Evolutionary conservation across 2,113 vertebrate genomes (phyloP).

Genomic region (Dromiciops gliroides): DNA sequence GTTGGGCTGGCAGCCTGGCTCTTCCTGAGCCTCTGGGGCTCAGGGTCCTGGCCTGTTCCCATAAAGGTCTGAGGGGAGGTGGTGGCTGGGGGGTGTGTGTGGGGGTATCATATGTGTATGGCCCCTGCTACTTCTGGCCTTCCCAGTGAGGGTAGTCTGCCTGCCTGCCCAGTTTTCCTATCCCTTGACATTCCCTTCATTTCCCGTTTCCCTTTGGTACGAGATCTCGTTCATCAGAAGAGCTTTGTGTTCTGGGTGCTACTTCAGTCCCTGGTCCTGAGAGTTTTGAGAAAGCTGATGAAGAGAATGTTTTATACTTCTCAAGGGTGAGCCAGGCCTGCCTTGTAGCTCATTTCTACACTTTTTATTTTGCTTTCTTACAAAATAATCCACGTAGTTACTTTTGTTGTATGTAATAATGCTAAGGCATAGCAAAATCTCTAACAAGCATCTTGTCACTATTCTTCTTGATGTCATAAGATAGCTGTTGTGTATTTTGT

Average conservation of each 20-base stretch:
- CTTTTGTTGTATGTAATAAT: not conserved
- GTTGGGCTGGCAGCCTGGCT: not conserved
- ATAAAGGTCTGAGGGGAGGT: not conserved
- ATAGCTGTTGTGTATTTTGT: conserved; percentile 60
- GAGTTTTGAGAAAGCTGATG: not conserved
- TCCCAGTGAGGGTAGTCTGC: not conserved
- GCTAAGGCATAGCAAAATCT: not conserved
- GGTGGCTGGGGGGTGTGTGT: too few species aligned
- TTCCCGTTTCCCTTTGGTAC: not conserved
- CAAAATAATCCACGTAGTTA: not conserved
- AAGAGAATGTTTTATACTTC: not conserved
- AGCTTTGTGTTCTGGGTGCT: not conserved
- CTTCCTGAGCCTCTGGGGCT: not conserved
- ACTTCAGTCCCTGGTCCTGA: not conserved
- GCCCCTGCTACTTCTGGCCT: not conserved
- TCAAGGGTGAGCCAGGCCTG: not conserved
- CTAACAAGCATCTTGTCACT: not conserved
- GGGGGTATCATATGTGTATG: not conserved
- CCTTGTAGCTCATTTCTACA: not conserved
- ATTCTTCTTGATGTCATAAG: conserved; percentile 28
- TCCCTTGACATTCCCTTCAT: not conserved
- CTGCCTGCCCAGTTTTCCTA: not conserved
- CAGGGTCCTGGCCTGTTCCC: too few species aligned
- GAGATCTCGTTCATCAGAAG: not conserved
- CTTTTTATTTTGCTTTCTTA: not conserved